Evolutionary conservation across 2,797 vertebrate genomes (phyloP).

Genomic region (Tenualosa thibaudeaui): DNA sequence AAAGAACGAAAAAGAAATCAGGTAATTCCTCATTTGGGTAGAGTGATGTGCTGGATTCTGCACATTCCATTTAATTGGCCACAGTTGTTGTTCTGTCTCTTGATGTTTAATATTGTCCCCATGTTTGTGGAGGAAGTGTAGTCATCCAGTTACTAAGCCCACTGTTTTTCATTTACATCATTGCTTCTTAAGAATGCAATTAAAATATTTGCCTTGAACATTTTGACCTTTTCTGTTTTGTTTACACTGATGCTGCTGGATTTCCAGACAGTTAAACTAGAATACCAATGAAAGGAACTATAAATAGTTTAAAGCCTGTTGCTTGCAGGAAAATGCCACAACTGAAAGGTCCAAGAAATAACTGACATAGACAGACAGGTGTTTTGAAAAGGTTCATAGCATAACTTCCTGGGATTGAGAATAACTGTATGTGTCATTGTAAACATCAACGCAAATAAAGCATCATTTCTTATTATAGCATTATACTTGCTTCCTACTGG

Average conservation of each 20-base stretch:
- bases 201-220: constrained; percentile 60
- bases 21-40: neutral
- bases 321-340: constrained; percentile 31
- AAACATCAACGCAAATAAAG: neutral
- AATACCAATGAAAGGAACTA: constrained; percentile 42
- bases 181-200: constrained; percentile 57
- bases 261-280: constrained; percentile 40
- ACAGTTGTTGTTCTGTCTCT: neutral
- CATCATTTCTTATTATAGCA: neutral
- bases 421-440: constrained; percentile 6
- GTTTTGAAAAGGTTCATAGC: constrained; percentile 31
- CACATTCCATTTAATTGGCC: neutral
- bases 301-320: constrained; percentile 50
- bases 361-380: constrained; percentile 63
- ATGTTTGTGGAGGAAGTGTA: neutral
- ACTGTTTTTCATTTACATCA: neutral
- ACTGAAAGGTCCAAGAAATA: constrained; percentile 34
- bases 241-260: constrained; percentile 44
- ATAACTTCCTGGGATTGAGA: neutral
- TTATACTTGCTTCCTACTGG: neutral
- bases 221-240: constrained; percentile 47
- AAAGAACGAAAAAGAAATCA: neutral
- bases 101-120: neutral
- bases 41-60: neutral
- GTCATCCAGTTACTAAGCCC: neutral